Percentiles rank a stretch among this genome's conserved stretches.
Evolutionary conservation across 2,113 vertebrate species (phyloP).

Genomic region (Epinephelus lanceolatus): DNA sequence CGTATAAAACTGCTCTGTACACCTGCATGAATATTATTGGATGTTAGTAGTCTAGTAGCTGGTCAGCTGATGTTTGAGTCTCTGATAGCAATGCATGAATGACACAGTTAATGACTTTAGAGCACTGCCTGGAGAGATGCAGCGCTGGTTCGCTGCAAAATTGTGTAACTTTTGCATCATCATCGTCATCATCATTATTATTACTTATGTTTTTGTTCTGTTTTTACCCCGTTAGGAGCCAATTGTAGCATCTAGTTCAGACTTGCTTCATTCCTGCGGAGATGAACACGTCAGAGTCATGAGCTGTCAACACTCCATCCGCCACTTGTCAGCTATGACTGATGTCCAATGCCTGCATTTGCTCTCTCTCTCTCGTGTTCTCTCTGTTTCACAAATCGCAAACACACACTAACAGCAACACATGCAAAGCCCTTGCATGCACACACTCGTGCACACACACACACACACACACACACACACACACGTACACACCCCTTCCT

Average conservation of each 20-base stretch:
- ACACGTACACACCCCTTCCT: background rate
- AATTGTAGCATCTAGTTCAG: conserved; percentile 19
- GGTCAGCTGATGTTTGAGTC: background rate
- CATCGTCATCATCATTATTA: background rate
- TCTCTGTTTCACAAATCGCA: conserved; percentile 26
- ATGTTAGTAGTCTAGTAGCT: background rate
- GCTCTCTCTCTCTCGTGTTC: conserved; percentile 3
- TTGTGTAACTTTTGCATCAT: background rate
- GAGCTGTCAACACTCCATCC: conserved; percentile 66
- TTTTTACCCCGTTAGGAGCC: background rate
- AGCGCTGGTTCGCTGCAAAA: background rate
- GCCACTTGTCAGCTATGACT: conserved; percentile 72
- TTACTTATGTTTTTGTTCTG: background rate
- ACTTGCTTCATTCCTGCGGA: conserved; percentile 32
- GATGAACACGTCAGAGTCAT: conserved; percentile 69
- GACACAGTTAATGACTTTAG: background rate
- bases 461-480: background rate
- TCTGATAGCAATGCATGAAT: background rate
- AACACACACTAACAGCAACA: conserved; percentile 19
- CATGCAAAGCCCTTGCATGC: background rate
- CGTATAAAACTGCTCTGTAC: background rate
- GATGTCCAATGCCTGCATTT: conserved; percentile 50
- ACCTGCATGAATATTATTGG: background rate
- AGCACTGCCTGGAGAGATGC: background rate
- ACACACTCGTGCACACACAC: background rate